phyloP scores from a whole-genome alignment of 1,140 invertebrate species.

The Caerostris darwini region DNA sequence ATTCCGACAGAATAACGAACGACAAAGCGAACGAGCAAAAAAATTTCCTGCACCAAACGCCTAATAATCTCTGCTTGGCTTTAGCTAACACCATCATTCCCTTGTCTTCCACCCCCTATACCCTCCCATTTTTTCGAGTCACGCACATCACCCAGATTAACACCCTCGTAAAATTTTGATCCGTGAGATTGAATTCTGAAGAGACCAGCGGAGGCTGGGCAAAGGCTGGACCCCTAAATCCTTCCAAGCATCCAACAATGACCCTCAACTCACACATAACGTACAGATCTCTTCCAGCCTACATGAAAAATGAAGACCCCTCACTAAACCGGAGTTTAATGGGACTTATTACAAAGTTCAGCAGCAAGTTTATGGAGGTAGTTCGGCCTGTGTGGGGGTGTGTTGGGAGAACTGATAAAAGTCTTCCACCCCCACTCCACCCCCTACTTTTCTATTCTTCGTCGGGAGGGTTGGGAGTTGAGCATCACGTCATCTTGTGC shows the following conservation, averaged over 20 bases:
- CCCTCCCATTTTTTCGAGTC: not conserved
- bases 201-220: not conserved
- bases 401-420: constrained; percentile 48
- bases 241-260: not conserved
- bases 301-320: constrained; percentile 63
- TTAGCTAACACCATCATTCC: not conserved
- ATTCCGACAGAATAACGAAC: constrained; percentile 7
- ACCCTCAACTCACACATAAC: not conserved
- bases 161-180: constrained; percentile 66
- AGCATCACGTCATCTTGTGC: constrained; percentile 13
- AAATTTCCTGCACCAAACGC: constrained; percentile 4
- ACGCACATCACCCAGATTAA: constrained; percentile 36
- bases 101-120: too few relatives aligned
- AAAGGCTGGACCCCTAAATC: not conserved
- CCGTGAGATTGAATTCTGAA: constrained; percentile 66
- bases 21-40: not conserved
- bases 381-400: constrained; percentile 33
- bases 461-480: constrained; percentile 36
- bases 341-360: constrained; percentile 66
- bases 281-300: not conserved
- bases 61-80: constrained; percentile 27
- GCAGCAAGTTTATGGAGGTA: constrained; percentile 22
- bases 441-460: not conserved
- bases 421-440: not conserved
- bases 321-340: constrained; percentile 56